Base-by-base conservation (phyloP, 2,113 vertebrate genomes). In the Dasyornis broadbenti region DNA sequence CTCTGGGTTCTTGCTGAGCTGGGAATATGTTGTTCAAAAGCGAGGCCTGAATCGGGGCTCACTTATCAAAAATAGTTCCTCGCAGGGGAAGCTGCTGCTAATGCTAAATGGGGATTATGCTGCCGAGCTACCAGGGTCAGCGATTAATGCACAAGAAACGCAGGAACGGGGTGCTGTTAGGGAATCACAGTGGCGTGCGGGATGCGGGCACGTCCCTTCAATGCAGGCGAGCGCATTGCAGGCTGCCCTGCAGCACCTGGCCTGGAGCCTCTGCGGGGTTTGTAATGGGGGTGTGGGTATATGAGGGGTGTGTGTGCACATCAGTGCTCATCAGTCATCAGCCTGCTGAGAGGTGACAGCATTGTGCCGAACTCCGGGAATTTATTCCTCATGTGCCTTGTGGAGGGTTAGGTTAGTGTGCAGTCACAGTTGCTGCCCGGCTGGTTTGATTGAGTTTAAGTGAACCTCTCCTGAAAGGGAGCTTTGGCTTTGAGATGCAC, bases 91-190 rank as follows among this genome's bases (percentile, higher is more conserved):
- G 97, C 96, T 94, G 86, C 95, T 95, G 82, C 96, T 98, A 97
- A 98, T 98, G 97, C 96, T 98, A 97, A 98, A 98, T 97, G 97
- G 96, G 97, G 97, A 98, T 98, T 98, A 98, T 89, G 97, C 97
- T 94, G 96, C 96, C 33, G 89, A 96, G 98, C 97, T 97, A 92
- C 95, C 76, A n/a, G 94, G 97, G 97, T 97, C 97, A 97, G 96
- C 97, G 97, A 98, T 98, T 98, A 98, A 97, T 85, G 94, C 90
- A 59, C 75, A 85, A 96, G 97, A 92, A 92, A 57, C 28, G 86
- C 91, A 92, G 95, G 97, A 96, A 91, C 52, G 11, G 94, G 86
- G 91, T 96, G 97, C 92, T 82, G 89, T 76, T 80, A 86, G 95
- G 65, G 93, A 76, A 23, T 86, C 84, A 12, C 82, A 49, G 86